Base-by-base conservation (phyloP, 2,113 vertebrate species). In the Aramus guarauna region DNA sequence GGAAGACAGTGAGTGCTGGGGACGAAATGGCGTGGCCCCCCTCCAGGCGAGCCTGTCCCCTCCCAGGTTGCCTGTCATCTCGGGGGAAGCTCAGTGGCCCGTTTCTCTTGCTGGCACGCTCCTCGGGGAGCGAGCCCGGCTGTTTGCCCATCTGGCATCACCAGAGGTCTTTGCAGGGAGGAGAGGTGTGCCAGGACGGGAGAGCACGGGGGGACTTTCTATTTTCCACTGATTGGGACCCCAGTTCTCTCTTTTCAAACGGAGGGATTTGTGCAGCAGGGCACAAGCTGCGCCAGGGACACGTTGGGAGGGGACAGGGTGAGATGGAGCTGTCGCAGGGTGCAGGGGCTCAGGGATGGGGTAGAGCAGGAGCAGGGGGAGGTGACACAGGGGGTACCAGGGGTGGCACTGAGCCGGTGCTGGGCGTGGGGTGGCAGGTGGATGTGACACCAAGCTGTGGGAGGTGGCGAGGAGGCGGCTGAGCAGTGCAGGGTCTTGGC, bases 61-160 rank as follows among this genome's bases (percentile, higher is more conserved):
- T 86, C 43, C 29, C 0, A 2, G 24, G 72, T 39, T 77, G 83
- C 62, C 60, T 85, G 91, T 81, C 84, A n/a, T 29, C 59, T 48
- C 16, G 0, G 14, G 48, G 64, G 56, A 72, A 79, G 78, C 34
- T 94, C 85, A 76, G 78, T 29, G 71, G 85, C 93, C 80, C 0
- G 0, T 86, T 94, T 64, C 69, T 59, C 53, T 26, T 30, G 55
- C 45, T 73, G 84, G 53, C 64, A 39, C 0, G 2, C 34, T 92
- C 72, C 81, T 43, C 2, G 4, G 58, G 34, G 67, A 71, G 71
- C 3, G 5, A 87, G 81, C 82, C 87, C 24, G 56, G 71, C 94
- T 92, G 92, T 79, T 83, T 60, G 89, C 74, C 92, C 94, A 85
- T 91, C 92, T 94, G 93, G 80, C 80, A 50, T 30, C 2, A 41